Percentiles rank a stretch among this genome's conserved stretches.
These are phyloP conservation scores for Nematostella vectensis DNA, from an alignment of 92 coral and sea anemone genomes.

Conservation along the genomic window DNA sequence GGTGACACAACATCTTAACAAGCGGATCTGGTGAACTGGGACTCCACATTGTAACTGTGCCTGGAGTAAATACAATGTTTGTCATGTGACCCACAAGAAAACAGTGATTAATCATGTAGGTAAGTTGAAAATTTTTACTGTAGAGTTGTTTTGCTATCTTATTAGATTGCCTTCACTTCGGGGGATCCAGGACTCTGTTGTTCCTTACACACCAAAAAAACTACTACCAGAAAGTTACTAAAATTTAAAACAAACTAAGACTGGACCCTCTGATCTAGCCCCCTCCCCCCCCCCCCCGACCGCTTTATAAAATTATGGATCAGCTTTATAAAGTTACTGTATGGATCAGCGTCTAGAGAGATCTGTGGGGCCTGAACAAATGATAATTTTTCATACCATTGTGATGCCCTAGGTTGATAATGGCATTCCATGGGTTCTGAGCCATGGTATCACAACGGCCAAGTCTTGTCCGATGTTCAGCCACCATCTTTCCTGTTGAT, in stretches of 20 bases:
- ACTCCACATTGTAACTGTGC: constrained; percentile 91
- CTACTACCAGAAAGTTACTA: no score
- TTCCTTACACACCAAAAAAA: no score
- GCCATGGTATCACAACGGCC: constrained; percentile 94
- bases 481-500: constrained; percentile 76
- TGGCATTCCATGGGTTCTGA: constrained; percentile 83
- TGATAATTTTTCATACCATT: constrained; percentile 46
- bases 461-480: constrained; percentile 49
- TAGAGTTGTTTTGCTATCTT: no score
- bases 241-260: background rate
- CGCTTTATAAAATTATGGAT: no score
- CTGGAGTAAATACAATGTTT: constrained; percentile 16
- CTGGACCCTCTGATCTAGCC: background rate
- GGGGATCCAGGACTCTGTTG: no score
- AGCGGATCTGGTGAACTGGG: constrained; percentile 66
- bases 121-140: no score
- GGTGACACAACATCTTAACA: constrained; percentile 91
- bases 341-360: no score
- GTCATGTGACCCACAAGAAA: no score
- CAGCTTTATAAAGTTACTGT: no score
- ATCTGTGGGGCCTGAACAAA: no score
- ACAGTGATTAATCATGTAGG: no score
- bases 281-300: background rate
- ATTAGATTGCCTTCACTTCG: no score
- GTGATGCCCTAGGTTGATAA: constrained; percentile 81